Evolutionary conservation across 2,888 invertebrate genomes (phyloP).

Genomic region (Andrena marginata): DNA sequence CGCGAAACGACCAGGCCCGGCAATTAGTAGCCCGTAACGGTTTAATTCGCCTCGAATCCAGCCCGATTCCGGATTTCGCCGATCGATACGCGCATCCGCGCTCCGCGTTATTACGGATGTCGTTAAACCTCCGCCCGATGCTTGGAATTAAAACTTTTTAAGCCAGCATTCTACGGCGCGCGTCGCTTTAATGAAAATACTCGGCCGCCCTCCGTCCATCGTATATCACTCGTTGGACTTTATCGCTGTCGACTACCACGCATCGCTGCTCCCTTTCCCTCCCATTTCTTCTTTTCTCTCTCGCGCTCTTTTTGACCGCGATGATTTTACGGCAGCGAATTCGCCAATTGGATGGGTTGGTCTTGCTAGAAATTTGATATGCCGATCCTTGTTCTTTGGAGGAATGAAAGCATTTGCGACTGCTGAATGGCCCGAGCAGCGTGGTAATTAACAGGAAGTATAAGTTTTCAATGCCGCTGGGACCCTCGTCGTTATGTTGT

Average conservation of each 20-base stretch:
- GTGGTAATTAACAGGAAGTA: too few relatives aligned
- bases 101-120: constrained; percentile 38
- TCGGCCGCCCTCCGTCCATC: constrained; percentile 1
- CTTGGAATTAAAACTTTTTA: neutral
- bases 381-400: too few relatives aligned
- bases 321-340: too few relatives aligned
- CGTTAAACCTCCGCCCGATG: constrained; percentile 32
- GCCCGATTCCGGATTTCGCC: constrained; percentile 52
- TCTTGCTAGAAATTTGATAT: too few relatives aligned
- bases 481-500: too few relatives aligned
- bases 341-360: too few relatives aligned
- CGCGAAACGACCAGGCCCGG: constrained; percentile 58
- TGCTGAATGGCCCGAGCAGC: too few relatives aligned
- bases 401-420: too few relatives aligned
- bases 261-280: too few relatives aligned
- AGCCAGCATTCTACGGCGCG: neutral
- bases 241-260: neutral
- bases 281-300: too few relatives aligned
- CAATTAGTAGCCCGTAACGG: constrained; percentile 73
- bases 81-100: constrained; percentile 48
- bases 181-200: neutral
- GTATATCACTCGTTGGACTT: constrained; percentile 18
- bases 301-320: too few relatives aligned
- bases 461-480: too few relatives aligned
- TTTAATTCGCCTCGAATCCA: constrained; percentile 60